A percentile compares a stretch with the other conserved stretches of the same genome.
Conservation (phyloP, 1,140 invertebrate genomes). For the Calliopsis andreniformis region DNA sequence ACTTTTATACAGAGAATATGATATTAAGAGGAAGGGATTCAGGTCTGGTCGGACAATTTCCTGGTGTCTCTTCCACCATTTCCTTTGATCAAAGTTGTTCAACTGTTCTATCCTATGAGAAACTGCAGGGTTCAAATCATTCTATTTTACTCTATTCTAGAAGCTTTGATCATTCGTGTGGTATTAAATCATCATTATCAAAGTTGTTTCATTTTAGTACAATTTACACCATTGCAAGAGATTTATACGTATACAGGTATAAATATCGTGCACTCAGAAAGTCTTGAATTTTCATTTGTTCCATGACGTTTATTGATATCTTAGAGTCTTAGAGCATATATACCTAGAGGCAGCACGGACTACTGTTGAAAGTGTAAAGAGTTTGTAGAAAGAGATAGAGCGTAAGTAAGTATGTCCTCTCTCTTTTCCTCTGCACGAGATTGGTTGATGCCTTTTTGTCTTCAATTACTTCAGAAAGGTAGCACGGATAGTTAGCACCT, state of each 20-base stretch:
- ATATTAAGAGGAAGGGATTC: constrained; percentile 44
- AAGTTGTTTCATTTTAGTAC: background rate
- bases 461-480: too few relatives aligned
- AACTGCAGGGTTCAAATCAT: constrained; percentile 20
- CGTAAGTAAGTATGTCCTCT: too few relatives aligned
- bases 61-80: constrained; percentile 59
- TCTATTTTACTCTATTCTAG: background rate
- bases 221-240: background rate
- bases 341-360: too few relatives aligned
- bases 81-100: constrained; percentile 57
- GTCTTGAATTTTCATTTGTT: too few relatives aligned
- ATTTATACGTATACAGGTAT: background rate
- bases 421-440: too few relatives aligned
- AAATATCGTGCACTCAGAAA: too few relatives aligned
- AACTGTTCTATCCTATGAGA: constrained; percentile 29
- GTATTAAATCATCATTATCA: constrained; percentile 2
- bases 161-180: constrained; percentile 26
- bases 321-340: too few relatives aligned
- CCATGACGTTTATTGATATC: too few relatives aligned
- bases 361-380: too few relatives aligned
- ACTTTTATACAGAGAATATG: constrained; percentile 42
- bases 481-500: too few relatives aligned
- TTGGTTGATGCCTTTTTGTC: too few relatives aligned
- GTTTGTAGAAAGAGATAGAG: too few relatives aligned
- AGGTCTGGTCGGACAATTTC: constrained; percentile 65